A percentile compares a stretch with the other conserved stretches of the same genome.
Conservation (phyloP, 2,797 vertebrate species). For the Tympanoctomys barrerae region DNA sequence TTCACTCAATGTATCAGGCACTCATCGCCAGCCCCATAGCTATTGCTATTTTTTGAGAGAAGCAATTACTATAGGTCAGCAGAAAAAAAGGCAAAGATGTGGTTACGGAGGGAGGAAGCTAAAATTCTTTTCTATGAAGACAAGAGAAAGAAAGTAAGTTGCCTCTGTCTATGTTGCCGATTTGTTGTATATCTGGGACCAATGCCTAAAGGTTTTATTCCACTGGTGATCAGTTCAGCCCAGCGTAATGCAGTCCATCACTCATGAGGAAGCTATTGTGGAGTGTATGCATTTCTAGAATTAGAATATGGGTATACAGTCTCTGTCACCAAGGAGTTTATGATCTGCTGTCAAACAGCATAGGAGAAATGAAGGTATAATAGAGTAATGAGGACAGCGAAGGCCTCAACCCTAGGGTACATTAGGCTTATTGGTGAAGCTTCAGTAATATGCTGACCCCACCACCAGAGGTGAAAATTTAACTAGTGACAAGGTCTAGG, state of each 20-base stretch:
- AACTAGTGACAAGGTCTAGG: not conserved
- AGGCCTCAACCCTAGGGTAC: not conserved
- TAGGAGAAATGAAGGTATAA: not conserved
- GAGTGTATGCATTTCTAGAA: not conserved
- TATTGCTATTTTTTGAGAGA: not conserved
- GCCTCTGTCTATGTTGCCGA: not conserved
- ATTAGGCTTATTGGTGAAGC: not conserved
- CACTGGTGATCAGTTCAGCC: not conserved
- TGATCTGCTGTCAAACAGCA: not conserved
- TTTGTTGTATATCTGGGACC: not conserved
- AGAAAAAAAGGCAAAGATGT: not conserved
- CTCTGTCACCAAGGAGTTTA: not conserved
- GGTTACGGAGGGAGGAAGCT: not conserved
- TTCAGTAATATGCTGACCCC: not conserved
- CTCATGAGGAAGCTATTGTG: not conserved
- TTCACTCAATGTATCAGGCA: not conserved
- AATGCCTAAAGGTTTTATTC: conserved; percentile 15
- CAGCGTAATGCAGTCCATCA: not conserved
- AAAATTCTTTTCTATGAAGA: not conserved
- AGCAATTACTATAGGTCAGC: not conserved
- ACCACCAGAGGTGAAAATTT: not conserved
- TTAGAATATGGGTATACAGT: not conserved
- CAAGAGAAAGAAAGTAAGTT: not conserved
- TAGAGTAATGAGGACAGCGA: not conserved
- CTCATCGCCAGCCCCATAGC: not conserved